Percentiles rank a stretch among this genome's conserved stretches.
These are phyloP conservation scores for Syrista parreyssii DNA, from an alignment of 2,888 invertebrate genomes.

Conservation along the genomic window DNA sequence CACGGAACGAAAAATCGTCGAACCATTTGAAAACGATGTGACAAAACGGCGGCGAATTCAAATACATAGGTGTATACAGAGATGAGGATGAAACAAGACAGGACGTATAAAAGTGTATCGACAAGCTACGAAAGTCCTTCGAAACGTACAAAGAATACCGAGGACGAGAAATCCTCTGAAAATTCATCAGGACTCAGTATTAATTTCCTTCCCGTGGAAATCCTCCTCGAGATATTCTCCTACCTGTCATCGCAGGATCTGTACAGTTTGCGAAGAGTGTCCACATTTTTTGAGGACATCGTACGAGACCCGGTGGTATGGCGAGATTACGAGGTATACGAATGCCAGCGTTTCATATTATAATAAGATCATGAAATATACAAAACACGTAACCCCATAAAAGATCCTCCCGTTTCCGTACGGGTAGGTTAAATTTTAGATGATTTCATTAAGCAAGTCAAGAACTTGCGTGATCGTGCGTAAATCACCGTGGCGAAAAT, in stretches of 20 bases:
- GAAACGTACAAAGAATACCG: background rate
- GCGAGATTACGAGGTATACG: conserved; percentile 48
- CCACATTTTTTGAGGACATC: conserved; percentile 40
- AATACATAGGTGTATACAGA: background rate
- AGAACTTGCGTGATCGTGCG: background rate
- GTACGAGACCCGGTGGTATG: conserved; percentile 43
- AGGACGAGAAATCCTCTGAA: background rate
- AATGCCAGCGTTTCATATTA: background rate
- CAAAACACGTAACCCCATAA: background rate
- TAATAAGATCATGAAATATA: background rate
- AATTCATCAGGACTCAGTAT: background rate
- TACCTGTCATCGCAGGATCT: conserved; percentile 45
- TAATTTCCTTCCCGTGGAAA: conserved; percentile 43
- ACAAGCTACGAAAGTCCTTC: background rate
- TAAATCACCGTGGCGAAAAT: background rate
- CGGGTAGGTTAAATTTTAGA: background rate
- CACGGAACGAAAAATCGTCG: background rate
- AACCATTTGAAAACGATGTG: background rate
- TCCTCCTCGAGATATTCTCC: conserved; percentile 46
- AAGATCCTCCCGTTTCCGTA: background rate
- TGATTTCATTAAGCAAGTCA: background rate
- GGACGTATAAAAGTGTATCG: background rate
- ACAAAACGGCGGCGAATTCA: background rate
- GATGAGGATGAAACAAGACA: background rate
- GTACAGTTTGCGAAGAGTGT: conserved; percentile 38